Conservation (phyloP, 2,888 invertebrate genomes). For the Nowickia ferox region DNA sequence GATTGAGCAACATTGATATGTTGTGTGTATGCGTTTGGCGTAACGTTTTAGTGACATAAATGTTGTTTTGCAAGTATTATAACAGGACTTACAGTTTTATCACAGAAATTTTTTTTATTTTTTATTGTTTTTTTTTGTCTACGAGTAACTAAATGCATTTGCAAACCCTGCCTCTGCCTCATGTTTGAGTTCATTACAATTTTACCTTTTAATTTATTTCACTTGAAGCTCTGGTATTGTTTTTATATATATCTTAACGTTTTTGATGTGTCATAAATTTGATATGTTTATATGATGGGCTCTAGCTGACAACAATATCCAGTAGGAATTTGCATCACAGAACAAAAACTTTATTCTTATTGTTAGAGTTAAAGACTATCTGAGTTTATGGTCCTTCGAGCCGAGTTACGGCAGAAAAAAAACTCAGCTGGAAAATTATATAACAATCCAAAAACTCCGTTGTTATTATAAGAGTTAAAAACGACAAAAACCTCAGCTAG, state of each 20-base stretch:
- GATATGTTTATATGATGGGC: constrained; percentile 63
- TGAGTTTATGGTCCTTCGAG: no score
- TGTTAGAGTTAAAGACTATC: no score
- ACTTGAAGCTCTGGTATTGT: constrained; percentile 55
- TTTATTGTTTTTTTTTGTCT: constrained; percentile 39
- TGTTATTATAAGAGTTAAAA: no score
- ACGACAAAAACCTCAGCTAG: no score
- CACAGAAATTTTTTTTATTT: constrained; percentile 52
- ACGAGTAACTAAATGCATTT: constrained; percentile 5
- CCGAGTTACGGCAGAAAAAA: no score
- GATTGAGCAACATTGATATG: constrained; percentile 58
- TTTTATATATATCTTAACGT: constrained; percentile 63
- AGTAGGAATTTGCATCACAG: not conserved
- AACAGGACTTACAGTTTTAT: constrained; percentile 52
- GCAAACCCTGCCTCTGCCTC: not conserved
- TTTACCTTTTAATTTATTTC: constrained; percentile 70
- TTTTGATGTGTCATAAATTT: constrained; percentile 75
- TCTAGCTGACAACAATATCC: constrained; percentile 37
- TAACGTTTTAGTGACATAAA: constrained; percentile 13
- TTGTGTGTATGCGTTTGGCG: constrained; percentile 4
- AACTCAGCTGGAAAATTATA: no score
- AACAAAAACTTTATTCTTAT: no score
- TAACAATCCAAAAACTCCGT: no score
- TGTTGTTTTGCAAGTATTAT: constrained; percentile 19
- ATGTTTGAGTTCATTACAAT: constrained; percentile 43